Evolutionary conservation across 2,888 invertebrate species (phyloP), one percentile per base, ranked within the genome.

Genomic region (Lymantria dispar): DNA sequence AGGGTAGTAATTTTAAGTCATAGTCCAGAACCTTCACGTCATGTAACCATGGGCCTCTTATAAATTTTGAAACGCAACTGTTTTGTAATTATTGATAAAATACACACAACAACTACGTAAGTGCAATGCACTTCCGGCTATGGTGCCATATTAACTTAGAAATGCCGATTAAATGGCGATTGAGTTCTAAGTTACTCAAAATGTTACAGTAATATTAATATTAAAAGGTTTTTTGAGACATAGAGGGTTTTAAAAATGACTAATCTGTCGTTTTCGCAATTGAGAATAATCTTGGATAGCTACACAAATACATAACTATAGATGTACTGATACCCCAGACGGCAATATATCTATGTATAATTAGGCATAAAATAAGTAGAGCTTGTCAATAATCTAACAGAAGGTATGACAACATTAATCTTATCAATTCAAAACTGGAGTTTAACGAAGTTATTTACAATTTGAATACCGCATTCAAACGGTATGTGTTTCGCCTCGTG

Each of bases 371-470:
- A 61, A 57, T 61, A 64, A 70, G 65, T 69, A 69, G 58, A 64
- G 55, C 56, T 62, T 73, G 72, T 75, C 74, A 70, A 73, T 72
- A 68, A 68, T 62, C 70, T 62, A 70, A 65, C 73, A 63, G 70
- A 65, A 68, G 69, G 74, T 71, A 73, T 64, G 56, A 72, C 58
- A 67, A 75, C 72, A 83, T 83, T 83, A 80, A 85, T 83, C 83
- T 83, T 83, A 83, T 83, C 83, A 80, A 85, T 85, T 82, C 80
- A 83, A 76, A 71, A 72, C 70, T 74, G 71, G 62, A 70, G 73
- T 67, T 77, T 72, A 77, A 67, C 74, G 60, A 68, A 72, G 70
- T 70, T 75, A 75, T 72, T 74, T 76, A 74, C 74, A 84, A 83
- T 83, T 80, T 83, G 80, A 85, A 83, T 80, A 81, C 72, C 74